Evolutionary conservation across 2,797 vertebrate genomes (phyloP), one percentile per base, ranked within the genome.

Genomic region (Sebastes diaconus): DNA sequence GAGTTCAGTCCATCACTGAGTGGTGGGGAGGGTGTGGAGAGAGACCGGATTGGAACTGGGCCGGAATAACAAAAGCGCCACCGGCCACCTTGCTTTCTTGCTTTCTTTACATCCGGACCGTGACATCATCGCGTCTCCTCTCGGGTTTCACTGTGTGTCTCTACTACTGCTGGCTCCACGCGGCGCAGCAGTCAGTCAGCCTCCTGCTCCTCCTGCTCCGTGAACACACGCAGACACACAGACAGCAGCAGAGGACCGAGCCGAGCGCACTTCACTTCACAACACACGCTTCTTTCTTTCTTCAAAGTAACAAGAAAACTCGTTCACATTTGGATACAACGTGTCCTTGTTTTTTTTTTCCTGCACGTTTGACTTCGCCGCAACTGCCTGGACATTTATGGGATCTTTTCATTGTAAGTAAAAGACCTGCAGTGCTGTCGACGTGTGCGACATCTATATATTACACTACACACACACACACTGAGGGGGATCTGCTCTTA

Each of bases 101-200:
- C 13, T 14, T 42, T 66, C 85, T 90, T 77, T 86, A 88, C 87
- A 90, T 89, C 94, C 92, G 87, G 94, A 77, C 79, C 72, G 90
- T 97, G 97, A 97, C 96, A 92, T 97, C 96, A 97, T 86, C 80
- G 42, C 70, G 93, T 95, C 88, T 97, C 70, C 93, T 95, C 88
- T 97, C 95, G 86, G 95, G 92, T 97, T 94, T 89, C 92, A 89
- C 50, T 34, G 75, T 77, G 81, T 77, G 39, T 42, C 78, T 72
- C 60, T 76, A 88, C 85, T 88, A 79, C 84, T 42, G 11, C 39
- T 16, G 8, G 13, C 67, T 88, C 86, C 90, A 86, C 91, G 90
- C 91, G 79, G 79, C 90, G 81, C 91, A 82, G 90, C 94, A 94
- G 88, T 87, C 94, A 94, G 88, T 87, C 80, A 30, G 81, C 79